These are phyloP conservation scores for Noctuana brunneofusca DNA, from an alignment of 2,888 invertebrate species.

Conservation along the genomic window DNA sequence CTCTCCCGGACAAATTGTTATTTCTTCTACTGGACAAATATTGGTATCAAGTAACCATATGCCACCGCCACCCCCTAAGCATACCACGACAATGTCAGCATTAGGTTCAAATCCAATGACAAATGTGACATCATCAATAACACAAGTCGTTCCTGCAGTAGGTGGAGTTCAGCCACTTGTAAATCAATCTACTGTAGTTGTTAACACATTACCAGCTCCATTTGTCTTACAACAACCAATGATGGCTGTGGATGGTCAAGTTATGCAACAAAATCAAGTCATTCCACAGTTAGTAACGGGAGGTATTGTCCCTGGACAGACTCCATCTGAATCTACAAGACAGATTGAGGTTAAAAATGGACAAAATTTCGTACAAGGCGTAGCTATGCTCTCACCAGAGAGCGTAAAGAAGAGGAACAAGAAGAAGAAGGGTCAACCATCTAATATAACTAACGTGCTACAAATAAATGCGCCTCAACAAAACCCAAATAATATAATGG, in stretches of 20 bases:
- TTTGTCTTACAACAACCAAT: slow-evolving; percentile 91
- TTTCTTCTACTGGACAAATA: slow-evolving; percentile 89
- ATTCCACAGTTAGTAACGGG: slow-evolving; percentile 87
- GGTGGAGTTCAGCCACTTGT: slow-evolving; percentile 86
- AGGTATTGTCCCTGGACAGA: slow-evolving; percentile 83
- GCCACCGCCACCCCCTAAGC: slow-evolving; percentile 86
- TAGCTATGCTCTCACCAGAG: slow-evolving; percentile 86
- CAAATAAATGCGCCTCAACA: slow-evolving; percentile 87
- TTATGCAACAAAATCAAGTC: slow-evolving; percentile 86
- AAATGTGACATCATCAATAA: slow-evolving; percentile 85
- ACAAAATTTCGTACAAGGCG: slow-evolving; percentile 66
- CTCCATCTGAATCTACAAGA: slow-evolving; percentile 72
- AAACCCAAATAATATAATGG: slow-evolving; percentile 84
- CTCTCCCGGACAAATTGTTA: slow-evolving; percentile 87
- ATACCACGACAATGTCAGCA: slow-evolving; percentile 82
- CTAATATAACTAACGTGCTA: slow-evolving; percentile 87
- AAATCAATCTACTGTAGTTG: slow-evolving; percentile 90
- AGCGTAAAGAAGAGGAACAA: slow-evolving; percentile 86
- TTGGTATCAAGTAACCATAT: slow-evolving; percentile 86
- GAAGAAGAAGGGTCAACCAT: slow-evolving; percentile 88
- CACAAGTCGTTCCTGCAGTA: slow-evolving; percentile 85
- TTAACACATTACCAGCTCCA: slow-evolving; percentile 90
- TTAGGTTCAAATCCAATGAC: slow-evolving; percentile 85
- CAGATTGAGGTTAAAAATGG: slow-evolving; percentile 82
- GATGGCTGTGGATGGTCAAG: slow-evolving; percentile 89